Evolutionary conservation across 2,113 vertebrate genomes (phyloP).

Genomic region (Isurus oxyrinchus): DNA sequence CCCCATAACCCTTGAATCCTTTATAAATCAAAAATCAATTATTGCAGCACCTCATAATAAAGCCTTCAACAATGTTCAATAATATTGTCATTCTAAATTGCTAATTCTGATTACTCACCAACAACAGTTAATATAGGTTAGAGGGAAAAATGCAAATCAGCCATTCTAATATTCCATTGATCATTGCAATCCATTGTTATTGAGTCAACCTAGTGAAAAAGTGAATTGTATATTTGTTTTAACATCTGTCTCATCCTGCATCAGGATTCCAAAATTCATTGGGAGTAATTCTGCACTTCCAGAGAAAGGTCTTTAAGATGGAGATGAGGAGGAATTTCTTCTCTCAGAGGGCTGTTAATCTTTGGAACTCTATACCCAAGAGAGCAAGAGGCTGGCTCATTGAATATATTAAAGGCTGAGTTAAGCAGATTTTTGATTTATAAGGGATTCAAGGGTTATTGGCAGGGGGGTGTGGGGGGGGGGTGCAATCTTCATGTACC

Average conservation of each 20-base stretch:
- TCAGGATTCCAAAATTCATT: neutral
- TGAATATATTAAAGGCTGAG: no score
- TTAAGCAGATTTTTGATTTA: no score
- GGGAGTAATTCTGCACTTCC: neutral
- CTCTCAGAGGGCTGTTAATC: neutral
- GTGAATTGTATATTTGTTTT: neutral
- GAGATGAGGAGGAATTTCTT: neutral
- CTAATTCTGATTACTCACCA: neutral
- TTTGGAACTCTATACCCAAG: neutral
- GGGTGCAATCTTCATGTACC: neutral
- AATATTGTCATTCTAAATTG: neutral
- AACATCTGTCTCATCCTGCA: neutral
- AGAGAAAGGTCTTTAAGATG: neutral
- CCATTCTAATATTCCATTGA: neutral
- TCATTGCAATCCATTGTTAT: slow-evolving; percentile 16
- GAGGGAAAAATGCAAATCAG: neutral
- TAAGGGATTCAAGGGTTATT: no score
- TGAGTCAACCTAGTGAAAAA: neutral
- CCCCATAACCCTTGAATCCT: no score
- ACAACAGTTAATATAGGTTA: neutral
- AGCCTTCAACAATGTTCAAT: neutral
- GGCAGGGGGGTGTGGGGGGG: no score
- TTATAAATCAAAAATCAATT: no score
- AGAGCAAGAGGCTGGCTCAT: no score
- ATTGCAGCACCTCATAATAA: neutral